Conservation (phyloP, 1,140 invertebrate genomes). For the Littorina saxatilis region DNA sequence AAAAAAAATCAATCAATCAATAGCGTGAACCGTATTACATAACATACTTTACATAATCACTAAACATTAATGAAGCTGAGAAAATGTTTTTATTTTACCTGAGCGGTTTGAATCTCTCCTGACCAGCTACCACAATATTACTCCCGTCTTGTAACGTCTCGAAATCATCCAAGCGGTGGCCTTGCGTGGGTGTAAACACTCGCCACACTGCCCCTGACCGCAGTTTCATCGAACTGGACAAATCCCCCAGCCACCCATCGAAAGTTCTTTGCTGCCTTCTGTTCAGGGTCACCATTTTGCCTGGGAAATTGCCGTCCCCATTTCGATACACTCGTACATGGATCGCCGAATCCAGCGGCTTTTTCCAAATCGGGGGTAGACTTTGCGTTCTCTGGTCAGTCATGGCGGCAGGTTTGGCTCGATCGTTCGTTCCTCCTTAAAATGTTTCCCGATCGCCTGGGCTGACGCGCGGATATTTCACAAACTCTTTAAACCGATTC, state of each 20-base stretch:
- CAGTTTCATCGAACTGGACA: constrained; percentile 51
- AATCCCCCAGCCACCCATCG: constrained; percentile 54
- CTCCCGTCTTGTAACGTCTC: constrained; percentile 54
- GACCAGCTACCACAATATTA: constrained; percentile 54
- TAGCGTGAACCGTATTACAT: too few species aligned
- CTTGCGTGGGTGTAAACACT: constrained; percentile 51
- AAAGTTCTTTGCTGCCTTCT: constrained; percentile 52
- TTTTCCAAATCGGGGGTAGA: constrained; percentile 48
- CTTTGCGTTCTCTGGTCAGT: constrained; percentile 15
- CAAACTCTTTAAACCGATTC: not conserved
- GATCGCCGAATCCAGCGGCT: constrained; percentile 45
- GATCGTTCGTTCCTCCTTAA: not conserved
- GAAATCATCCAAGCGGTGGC: constrained; percentile 48
- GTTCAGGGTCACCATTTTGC: constrained; percentile 50
- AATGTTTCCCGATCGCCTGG: not conserved
- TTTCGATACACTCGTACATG: constrained; percentile 55
- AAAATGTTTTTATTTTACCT: too few species aligned
- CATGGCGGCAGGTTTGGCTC: not conserved
- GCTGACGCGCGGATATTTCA: not conserved
- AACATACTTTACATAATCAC: too few species aligned
- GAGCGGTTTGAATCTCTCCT: constrained; percentile 55
- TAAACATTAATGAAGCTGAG: too few species aligned
- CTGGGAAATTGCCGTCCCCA: constrained; percentile 51
- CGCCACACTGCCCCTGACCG: constrained; percentile 51
- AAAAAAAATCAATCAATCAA: too few species aligned